These are phyloP conservation scores for Atta colombica DNA, from an alignment of 1,140 invertebrate genomes.

Conservation along the genomic window DNA sequence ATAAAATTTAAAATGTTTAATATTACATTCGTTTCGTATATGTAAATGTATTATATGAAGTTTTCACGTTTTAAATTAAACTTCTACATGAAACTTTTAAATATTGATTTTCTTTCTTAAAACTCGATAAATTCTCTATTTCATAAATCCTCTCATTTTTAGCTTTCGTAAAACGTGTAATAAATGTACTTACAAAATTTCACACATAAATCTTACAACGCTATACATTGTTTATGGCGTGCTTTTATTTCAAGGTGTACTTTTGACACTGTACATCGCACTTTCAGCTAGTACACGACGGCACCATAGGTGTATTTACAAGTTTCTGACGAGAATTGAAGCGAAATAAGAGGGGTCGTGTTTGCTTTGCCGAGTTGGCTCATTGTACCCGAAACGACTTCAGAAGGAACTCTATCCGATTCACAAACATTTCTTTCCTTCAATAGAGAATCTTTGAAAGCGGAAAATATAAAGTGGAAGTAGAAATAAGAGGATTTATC, in stretches of 20 bases:
- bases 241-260: slow-evolving; percentile 12
- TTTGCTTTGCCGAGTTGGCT: slow-evolving; percentile 51
- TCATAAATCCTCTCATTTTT: too few species aligned
- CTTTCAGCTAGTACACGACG: slow-evolving; percentile 7
- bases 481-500: not conserved
- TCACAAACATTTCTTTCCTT: slow-evolving; percentile 41
- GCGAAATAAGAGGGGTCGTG: slow-evolving; percentile 57
- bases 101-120: too few species aligned
- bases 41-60: too few species aligned
- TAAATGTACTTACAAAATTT: not conserved
- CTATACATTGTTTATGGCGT: not conserved
- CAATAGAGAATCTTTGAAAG: slow-evolving; percentile 38
- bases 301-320: slow-evolving; percentile 34
- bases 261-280: not conserved
- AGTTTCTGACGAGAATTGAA: slow-evolving; percentile 49
- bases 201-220: not conserved
- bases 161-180: not conserved
- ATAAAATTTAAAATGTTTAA: too few species aligned
- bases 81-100: too few species aligned
- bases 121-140: too few species aligned
- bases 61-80: too few species aligned
- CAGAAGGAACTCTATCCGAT: slow-evolving; percentile 44
- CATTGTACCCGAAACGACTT: slow-evolving; percentile 55
- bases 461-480: slow-evolving; percentile 31
- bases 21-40: too few species aligned